These are phyloP conservation scores for Gerris buenoi DNA, from an alignment of 1,140 invertebrate genomes.

Conservation along the genomic window DNA sequence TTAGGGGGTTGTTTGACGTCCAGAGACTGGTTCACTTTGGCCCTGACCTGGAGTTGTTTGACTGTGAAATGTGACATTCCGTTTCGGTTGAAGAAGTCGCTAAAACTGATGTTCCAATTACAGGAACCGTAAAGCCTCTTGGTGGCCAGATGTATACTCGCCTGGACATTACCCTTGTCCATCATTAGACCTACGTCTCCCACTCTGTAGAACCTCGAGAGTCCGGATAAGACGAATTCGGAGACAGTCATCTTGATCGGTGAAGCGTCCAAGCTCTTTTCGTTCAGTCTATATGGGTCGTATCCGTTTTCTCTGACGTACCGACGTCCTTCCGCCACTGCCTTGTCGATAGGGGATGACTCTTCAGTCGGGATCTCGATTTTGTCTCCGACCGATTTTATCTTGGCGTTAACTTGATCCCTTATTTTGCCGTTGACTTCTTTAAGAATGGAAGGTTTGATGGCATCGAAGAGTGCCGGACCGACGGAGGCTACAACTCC, in stretches of 20 bases:
- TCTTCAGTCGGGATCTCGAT: constrained; percentile 51
- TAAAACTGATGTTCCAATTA: constrained; percentile 42
- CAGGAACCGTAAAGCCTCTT: constrained; percentile 55
- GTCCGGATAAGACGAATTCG: constrained; percentile 55
- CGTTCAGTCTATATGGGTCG: constrained; percentile 45
- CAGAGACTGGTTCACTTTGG: constrained; percentile 45
- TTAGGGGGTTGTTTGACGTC: constrained; percentile 10
- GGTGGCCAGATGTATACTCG: constrained; percentile 56
- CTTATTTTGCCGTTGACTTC: constrained; percentile 32
- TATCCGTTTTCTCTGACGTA: constrained; percentile 49
- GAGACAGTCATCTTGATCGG: constrained; percentile 19
- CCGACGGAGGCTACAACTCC: constrained; percentile 62
- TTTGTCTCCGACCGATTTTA: constrained; percentile 22
- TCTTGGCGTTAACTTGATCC: constrained; percentile 17
- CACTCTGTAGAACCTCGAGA: constrained; percentile 62
- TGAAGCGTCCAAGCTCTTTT: constrained; percentile 12
- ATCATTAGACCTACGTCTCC: constrained; percentile 58
- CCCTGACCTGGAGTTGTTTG: constrained; percentile 39
- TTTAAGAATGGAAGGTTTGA: constrained; percentile 63
- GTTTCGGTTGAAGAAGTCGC: constrained; percentile 33
- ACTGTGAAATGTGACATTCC: constrained; percentile 49
- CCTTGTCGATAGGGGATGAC: constrained; percentile 53
- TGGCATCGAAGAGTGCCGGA: constrained; percentile 64
- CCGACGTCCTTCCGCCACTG: constrained; percentile 52
- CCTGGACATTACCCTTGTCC: constrained; percentile 37